Evolutionary conservation across 2,797 vertebrate species (phyloP).

Genomic region (Balearica regulorum): DNA sequence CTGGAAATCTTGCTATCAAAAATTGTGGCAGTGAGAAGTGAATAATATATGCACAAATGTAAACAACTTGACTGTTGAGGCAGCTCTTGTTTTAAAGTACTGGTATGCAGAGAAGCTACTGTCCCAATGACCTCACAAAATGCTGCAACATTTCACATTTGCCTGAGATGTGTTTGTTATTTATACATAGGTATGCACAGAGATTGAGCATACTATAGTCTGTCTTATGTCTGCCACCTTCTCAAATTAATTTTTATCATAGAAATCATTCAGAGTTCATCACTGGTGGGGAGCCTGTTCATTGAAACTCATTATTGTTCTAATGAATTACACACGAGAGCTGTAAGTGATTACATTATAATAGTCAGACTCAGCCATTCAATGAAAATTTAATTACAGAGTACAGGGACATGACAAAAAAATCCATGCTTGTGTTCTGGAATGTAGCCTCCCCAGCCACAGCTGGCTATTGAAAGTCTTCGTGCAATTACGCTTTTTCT

Average conservation of each 20-base stretch:
- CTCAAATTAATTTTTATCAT: slow-evolving; percentile 18
- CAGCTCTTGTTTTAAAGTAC: neutral
- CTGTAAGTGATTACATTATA: slow-evolving; percentile 57
- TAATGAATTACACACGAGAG: slow-evolving; percentile 54
- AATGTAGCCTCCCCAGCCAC: slow-evolving; percentile 16
- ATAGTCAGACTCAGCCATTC: slow-evolving; percentile 52
- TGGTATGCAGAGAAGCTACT: neutral
- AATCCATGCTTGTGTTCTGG: slow-evolving; percentile 4
- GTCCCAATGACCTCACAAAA: neutral
- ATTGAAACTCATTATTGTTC: slow-evolving; percentile 61
- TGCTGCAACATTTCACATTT: neutral
- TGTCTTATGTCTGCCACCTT: neutral
- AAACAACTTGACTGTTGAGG: neutral
- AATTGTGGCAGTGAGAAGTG: neutral
- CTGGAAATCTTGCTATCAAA: neutral
- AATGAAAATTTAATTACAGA: slow-evolving; percentile 63
- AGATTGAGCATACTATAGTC: neutral
- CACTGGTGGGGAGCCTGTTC: slow-evolving; percentile 35
- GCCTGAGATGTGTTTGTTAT: neutral
- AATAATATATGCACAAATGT: neutral
- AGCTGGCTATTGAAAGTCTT: slow-evolving; percentile 10
- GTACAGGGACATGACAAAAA: slow-evolving; percentile 14
- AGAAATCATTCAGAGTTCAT: slow-evolving; percentile 51
- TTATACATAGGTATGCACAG: neutral
- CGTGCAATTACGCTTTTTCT: neutral